Percentiles rank a stretch among this genome's conserved stretches.
These are phyloP conservation scores for Pogonomyrmex californicus DNA, from an alignment of 1,140 invertebrate species.

Conservation along the genomic window DNA sequence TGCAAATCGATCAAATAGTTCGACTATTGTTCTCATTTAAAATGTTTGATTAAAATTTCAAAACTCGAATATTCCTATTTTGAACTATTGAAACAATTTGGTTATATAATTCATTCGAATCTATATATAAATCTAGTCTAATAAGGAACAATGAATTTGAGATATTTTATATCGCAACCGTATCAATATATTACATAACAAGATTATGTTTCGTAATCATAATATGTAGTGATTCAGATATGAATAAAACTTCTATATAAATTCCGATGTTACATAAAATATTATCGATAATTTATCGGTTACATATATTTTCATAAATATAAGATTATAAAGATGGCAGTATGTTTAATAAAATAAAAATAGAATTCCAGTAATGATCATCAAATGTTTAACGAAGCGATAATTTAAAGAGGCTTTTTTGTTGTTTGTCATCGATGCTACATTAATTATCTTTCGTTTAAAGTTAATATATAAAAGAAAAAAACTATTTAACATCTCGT, in stretches of 20 bases:
- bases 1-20: conserved; percentile 1
- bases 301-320: conserved; percentile 31
- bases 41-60: background rate
- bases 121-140: background rate
- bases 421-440: conserved; percentile 7
- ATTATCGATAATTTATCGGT: background rate
- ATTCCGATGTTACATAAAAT: conserved; percentile 6
- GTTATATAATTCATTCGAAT: conserved; percentile 2
- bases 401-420: conserved; percentile 15
- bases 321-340: conserved; percentile 46
- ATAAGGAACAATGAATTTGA: conserved; percentile 14
- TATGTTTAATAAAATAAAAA: conserved; percentile 47
- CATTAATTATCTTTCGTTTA: conserved; percentile 6
- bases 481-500: background rate
- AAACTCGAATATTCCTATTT: background rate
- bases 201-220: background rate
- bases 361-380: background rate
- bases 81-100: background rate
- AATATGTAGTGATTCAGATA: background rate
- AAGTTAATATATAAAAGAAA: background rate
- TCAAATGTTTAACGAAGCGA: background rate
- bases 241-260: background rate
- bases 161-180: background rate
- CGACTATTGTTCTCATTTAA: background rate
- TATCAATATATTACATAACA: background rate